Base-by-base conservation (phyloP, 1,140 invertebrate genomes). In the Listronotus oregonensis region DNA sequence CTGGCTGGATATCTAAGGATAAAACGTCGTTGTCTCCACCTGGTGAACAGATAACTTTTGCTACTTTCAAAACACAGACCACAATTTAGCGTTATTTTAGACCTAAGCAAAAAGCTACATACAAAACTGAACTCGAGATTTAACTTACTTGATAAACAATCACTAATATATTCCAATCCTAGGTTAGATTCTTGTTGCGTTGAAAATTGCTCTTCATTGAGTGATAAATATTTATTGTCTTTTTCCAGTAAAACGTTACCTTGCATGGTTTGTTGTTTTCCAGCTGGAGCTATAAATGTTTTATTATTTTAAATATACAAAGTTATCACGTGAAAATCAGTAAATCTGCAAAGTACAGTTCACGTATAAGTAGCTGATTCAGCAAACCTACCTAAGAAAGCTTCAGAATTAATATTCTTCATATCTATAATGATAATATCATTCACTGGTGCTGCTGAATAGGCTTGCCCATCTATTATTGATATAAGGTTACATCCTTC, bases 391-490 rank as follows among this genome's bases (percentile, higher is more conserved):
- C n/a, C n/a, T n/a, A n/a, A n/a, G n/a, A n/a, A n/a, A n/a, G n/a
- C n/a, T n/a, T n/a, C n/a, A n/a, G n/a, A n/a, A n/a, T n/a, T n/a
- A 46, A 46, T 46, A 14, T 46, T 46, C 14, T 46, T 46, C 15
- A 46, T 46, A 7, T 46, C 44, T 46, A 46, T 46, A n/a, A 46
- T 12, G 14, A 46, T 46, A 46, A 12, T 17, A 46, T 46, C 44
- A 46, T 46, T 46, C 14, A 9, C 44, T 46, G 44, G 44, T 46
- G 44, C 11, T 46, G 44, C 14, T 46, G 44, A 46, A 46, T 46
- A 46, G 14, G 44, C 8, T 46, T 46, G 44, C 15, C 44, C 15
- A 46, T 17, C 44, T n/a, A n/a, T n/a, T 46, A 46, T 14, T 46
- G 44, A 46, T 17, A 46, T 6, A 17, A 46, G 11, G 44, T 46